These are phyloP conservation scores for Agapornis canus DNA, from an alignment of 2,797 vertebrate species.

Conservation along the genomic window DNA sequence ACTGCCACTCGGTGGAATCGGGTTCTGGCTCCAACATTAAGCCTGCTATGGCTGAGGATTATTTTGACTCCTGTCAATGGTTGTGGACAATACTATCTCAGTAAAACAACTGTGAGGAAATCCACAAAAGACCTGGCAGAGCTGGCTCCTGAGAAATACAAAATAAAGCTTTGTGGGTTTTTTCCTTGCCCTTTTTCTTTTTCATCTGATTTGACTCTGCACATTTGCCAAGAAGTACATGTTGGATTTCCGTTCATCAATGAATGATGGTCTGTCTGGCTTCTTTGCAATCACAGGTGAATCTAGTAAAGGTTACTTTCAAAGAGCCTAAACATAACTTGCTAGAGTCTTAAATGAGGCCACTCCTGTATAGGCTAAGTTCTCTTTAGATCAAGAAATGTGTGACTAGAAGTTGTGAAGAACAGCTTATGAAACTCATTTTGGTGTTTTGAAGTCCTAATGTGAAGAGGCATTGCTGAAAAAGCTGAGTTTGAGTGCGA, in stretches of 20 bases:
- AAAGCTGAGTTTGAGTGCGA: not conserved
- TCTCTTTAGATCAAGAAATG: not conserved
- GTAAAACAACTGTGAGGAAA: slow-evolving; percentile 43
- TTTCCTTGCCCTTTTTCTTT: not conserved
- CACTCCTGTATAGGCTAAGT: not conserved
- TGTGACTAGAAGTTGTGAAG: not conserved
- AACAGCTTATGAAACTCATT: not conserved
- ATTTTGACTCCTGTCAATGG: slow-evolving; percentile 13
- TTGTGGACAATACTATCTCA: slow-evolving; percentile 41
- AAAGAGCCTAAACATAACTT: not conserved
- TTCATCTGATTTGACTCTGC: not conserved
- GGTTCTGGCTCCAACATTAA: not conserved
- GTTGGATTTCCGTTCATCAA: not conserved
- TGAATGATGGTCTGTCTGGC: not conserved
- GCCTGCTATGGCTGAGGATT: not conserved
- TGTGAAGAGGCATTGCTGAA: not conserved
- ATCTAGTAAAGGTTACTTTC: not conserved
- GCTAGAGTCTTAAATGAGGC: not conserved
- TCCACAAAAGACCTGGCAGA: slow-evolving; percentile 29
- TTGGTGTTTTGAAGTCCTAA: not conserved
- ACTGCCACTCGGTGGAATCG: not conserved
- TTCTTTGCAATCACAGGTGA: not conserved
- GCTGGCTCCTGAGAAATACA: not conserved
- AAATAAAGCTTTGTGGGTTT: not conserved
- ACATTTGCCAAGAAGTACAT: not conserved